Percentiles rank a stretch among this genome's conserved stretches.
Evolutionary conservation across 2,888 invertebrate genomes (phyloP).

Genomic region (Odontomyia ornata): DNA sequence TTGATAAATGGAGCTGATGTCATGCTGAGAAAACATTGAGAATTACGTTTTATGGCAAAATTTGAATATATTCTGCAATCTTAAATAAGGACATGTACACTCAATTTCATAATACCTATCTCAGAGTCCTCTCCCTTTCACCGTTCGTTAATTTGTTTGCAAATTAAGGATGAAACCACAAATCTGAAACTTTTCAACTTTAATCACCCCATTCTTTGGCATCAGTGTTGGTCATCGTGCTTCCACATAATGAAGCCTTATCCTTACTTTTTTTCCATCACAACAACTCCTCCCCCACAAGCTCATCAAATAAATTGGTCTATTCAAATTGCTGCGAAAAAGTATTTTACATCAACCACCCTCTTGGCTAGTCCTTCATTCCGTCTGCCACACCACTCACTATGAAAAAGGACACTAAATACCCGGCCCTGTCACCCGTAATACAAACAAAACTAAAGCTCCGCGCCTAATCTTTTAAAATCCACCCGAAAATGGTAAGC

Average conservation of each 20-base stretch:
- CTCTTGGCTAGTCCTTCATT: neutral
- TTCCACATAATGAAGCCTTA: too few species aligned
- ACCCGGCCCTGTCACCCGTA: neutral
- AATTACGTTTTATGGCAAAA: too few species aligned
- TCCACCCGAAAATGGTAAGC: conserved; percentile 41
- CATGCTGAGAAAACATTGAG: too few species aligned
- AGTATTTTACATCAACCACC: neutral
- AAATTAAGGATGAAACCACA: too few species aligned
- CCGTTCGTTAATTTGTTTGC: too few species aligned
- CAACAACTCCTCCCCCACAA: neutral
- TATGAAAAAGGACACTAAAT: neutral
- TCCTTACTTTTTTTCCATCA: neutral
- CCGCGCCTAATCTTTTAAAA: conserved; percentile 38
- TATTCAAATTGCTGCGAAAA: conserved; percentile 12
- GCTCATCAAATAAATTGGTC: neutral
- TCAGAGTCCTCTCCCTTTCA: too few species aligned
- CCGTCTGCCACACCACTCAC: neutral
- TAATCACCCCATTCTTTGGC: too few species aligned
- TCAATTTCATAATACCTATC: too few species aligned
- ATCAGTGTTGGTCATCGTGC: too few species aligned
- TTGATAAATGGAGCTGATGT: neutral
- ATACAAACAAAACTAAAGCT: conserved; percentile 21
- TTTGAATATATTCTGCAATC: too few species aligned
- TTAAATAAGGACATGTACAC: too few species aligned
- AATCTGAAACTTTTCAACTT: too few species aligned